A percentile compares a stretch with the other conserved stretches of the same genome.
Conservation (phyloP, 2,888 invertebrate species). For the Cheilosia urbana region DNA sequence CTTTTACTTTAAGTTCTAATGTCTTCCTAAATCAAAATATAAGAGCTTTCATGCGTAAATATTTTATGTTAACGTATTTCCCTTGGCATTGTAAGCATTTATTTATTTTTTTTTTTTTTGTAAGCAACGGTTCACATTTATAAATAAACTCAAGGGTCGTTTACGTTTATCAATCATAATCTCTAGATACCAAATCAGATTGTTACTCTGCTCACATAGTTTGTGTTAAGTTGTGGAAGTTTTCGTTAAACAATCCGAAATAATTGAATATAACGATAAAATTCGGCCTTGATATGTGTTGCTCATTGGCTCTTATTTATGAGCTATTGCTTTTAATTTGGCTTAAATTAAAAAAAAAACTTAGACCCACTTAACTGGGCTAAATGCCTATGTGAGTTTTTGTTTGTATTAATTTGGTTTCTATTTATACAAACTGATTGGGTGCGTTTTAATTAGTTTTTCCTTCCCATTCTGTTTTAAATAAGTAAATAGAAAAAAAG, state of each 20-base stretch:
- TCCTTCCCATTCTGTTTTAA: too few species aligned
- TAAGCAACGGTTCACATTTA: neutral
- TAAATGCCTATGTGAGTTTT: too few species aligned
- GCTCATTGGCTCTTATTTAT: neutral
- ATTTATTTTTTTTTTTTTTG: too few species aligned
- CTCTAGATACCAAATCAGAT: slow-evolving; percentile 22
- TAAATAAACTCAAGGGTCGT: slow-evolving; percentile 45
- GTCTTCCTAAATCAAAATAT: neutral
- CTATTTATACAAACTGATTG: too few species aligned
- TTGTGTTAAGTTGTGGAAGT: slow-evolving; percentile 4
- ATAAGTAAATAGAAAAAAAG: too few species aligned
- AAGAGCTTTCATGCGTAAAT: neutral
- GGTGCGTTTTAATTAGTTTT: too few species aligned
- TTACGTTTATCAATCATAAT: slow-evolving; percentile 25
- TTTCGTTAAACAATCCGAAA: slow-evolving; percentile 10
- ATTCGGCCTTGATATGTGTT: slow-evolving; percentile 19
- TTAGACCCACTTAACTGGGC: too few species aligned
- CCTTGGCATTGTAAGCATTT: too few species aligned
- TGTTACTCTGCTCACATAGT: slow-evolving; percentile 10
- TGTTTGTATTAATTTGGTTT: too few species aligned
- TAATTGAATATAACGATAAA: slow-evolving; percentile 19
- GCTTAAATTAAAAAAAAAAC: too few species aligned
- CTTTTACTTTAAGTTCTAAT: slow-evolving; percentile 1
- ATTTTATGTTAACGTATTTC: too few species aligned
- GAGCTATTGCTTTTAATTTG: neutral